Evolutionary conservation across 2,888 invertebrate species (phyloP).

Genomic region (Lasioglossum lativentre): DNA sequence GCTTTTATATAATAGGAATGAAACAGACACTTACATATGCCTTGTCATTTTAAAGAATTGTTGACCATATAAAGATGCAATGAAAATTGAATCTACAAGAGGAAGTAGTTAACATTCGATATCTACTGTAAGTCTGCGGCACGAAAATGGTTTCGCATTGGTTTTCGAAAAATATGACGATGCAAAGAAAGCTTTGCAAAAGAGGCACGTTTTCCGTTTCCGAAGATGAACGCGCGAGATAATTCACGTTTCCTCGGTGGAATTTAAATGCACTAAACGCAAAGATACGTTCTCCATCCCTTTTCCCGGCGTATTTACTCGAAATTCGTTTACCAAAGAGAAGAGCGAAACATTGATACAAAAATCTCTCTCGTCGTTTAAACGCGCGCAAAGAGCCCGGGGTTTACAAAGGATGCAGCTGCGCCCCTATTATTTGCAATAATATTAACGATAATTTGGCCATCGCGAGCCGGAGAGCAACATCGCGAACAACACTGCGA

Average conservation of each 20-base stretch:
- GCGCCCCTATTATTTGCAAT: constrained; percentile 15
- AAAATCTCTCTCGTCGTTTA: not conserved
- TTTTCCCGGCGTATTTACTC: not conserved
- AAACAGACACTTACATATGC: not conserved
- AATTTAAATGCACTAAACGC: constrained; percentile 27
- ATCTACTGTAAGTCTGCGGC: no score
- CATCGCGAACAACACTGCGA: constrained; percentile 2
- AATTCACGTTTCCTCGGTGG: constrained; percentile 6
- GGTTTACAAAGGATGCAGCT: not conserved
- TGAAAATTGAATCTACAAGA: no score
- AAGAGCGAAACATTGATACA: not conserved
- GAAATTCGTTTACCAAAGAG: constrained; percentile 9
- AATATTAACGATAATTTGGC: constrained; percentile 32
- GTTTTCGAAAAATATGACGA: not conserved
- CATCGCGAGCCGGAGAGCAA: not conserved
- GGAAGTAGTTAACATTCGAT: no score
- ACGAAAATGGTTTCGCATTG: not conserved
- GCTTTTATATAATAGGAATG: not conserved
- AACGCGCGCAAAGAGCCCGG: not conserved
- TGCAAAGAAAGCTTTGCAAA: not conserved
- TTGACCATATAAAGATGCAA: no score
- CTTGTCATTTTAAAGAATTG: not conserved
- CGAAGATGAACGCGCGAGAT: not conserved
- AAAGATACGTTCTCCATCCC: not conserved
- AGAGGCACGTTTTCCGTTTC: constrained; percentile 1